Base-by-base conservation (phyloP, 1,140 invertebrate genomes). In the Scaptomyza pallida region DNA sequence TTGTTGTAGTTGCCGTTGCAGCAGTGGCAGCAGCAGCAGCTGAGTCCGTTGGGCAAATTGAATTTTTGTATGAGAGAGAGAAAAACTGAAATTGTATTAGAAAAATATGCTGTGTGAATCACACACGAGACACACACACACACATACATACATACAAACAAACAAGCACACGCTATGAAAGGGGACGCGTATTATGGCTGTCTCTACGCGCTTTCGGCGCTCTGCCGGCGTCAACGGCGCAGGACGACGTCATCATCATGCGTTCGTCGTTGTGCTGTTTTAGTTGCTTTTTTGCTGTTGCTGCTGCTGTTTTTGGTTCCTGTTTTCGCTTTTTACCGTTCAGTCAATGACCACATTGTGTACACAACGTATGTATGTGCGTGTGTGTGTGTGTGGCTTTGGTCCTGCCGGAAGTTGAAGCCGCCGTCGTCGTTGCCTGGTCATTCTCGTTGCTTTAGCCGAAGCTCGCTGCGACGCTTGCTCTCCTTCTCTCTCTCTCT, bases 271-370 rank as follows among this genome's bases (percentile, higher is more conserved):
- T 55, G 59, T 52, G 63, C 48, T 80, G 55, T 41, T 71, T 26
- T 26, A 26, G 72, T 60, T 71, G 60, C 62, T 63, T 21, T 63
- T 21, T 16, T 54, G 47, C 40, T 35, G 54, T 13, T 62, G 33
- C 16, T 16, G 21, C 59, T 19, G 61, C 52, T 63, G 35, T 51
- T 65, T 67, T 72, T 76, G 68, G 81, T 86, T 88, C 78, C 82
- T 86, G 82, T 86, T 88, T 86, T 86, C 82, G 82, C 83, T 88
- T 88, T 88, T 89, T 83, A 89, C 83, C 78, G 78, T 89, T 89
- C 82, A 88, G 82, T 88, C 82, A 88, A 88, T 88, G 82, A 88
- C 82, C 82, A 88, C 82, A 86, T 88, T 86, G 83, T 86, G 78
- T 86, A 86, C 72, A 82, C 82, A 82, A 59, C 65, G 50, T 50